phyloP scores from a whole-genome alignment of 2,113 vertebrate species.

The Melanerpes aurifrons region DNA sequence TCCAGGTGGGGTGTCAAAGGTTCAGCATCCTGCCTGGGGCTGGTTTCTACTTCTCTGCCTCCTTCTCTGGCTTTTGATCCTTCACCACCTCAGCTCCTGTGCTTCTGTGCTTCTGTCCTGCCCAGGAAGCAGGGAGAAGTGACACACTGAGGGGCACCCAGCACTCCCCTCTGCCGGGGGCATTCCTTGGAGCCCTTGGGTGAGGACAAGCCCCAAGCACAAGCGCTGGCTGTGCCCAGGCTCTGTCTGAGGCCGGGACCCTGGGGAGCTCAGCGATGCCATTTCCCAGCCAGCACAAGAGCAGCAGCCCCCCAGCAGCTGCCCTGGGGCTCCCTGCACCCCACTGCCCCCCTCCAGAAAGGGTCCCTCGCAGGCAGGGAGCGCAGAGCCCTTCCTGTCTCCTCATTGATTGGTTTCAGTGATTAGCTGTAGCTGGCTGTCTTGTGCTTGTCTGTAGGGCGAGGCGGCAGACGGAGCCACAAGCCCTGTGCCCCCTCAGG shows the following conservation, averaged over 20 bases:
- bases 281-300: not conserved
- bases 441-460: not conserved
- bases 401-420: rapidly evolving
- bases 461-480: rapidly evolving
- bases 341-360: not conserved
- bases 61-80: not conserved
- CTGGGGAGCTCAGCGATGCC: not conserved
- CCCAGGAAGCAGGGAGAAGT: not conserved
- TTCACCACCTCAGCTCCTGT: not conserved
- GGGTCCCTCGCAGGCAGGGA: rapidly evolving
- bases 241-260: rapidly evolving
- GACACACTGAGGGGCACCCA: not conserved
- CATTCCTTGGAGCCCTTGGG: not conserved
- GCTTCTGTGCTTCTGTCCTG: not conserved
- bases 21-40: not conserved
- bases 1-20: slow-evolving; percentile 6
- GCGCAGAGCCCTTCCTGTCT: not conserved
- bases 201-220: not conserved
- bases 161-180: not conserved
- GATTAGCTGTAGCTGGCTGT: not conserved
- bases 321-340: not conserved
- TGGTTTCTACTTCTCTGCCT: not conserved
- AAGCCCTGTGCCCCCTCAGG: not conserved
- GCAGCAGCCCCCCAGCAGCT: not conserved
- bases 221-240: not conserved